These are phyloP conservation scores for Chrysolina americana DNA, from an alignment of 2,888 invertebrate species.

Conservation along the genomic window DNA sequence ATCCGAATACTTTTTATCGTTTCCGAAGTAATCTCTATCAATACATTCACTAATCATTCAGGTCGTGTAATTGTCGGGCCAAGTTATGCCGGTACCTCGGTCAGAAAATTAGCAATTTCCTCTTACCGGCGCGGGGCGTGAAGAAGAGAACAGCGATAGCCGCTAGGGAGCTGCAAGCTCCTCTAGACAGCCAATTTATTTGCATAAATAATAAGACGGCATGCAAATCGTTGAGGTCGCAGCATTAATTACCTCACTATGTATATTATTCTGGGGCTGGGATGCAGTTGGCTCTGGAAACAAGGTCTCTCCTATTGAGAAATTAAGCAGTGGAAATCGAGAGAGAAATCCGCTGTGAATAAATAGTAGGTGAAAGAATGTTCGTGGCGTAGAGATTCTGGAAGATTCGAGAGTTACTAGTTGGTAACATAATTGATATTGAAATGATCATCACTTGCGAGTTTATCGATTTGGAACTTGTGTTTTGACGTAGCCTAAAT, in stretches of 20 bases:
- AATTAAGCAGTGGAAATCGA: conserved; percentile 13
- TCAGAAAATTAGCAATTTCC: conserved; percentile 69
- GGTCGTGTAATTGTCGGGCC: conserved; percentile 59
- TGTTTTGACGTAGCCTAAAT: no score
- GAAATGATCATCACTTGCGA: no score
- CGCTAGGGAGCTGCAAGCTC: conserved; percentile 58
- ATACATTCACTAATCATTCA: conserved; percentile 59
- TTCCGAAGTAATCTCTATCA: not conserved
- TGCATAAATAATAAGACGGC: conserved; percentile 70
- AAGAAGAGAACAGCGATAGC: conserved; percentile 55
- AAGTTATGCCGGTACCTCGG: conserved; percentile 58
- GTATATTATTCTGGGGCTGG: conserved; percentile 63
- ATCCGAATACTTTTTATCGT: no score
- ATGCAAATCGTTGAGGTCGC: conserved; percentile 69
- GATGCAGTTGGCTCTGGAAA: conserved; percentile 58
- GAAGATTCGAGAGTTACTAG: not conserved
- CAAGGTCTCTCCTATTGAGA: conserved; percentile 22
- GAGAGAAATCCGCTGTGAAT: conserved; percentile 6
- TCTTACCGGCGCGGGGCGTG: conserved; percentile 57
- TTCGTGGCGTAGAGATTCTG: not conserved
- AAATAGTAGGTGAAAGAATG: not conserved
- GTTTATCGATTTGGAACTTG: no score
- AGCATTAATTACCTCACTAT: conserved; percentile 69
- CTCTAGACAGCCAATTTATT: conserved; percentile 66
- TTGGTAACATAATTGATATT: not conserved